Percentiles rank a stretch among this genome's conserved stretches.
These are phyloP conservation scores for Heliconius aoede DNA, from an alignment of 2,888 invertebrate species.

Conservation along the genomic window DNA sequence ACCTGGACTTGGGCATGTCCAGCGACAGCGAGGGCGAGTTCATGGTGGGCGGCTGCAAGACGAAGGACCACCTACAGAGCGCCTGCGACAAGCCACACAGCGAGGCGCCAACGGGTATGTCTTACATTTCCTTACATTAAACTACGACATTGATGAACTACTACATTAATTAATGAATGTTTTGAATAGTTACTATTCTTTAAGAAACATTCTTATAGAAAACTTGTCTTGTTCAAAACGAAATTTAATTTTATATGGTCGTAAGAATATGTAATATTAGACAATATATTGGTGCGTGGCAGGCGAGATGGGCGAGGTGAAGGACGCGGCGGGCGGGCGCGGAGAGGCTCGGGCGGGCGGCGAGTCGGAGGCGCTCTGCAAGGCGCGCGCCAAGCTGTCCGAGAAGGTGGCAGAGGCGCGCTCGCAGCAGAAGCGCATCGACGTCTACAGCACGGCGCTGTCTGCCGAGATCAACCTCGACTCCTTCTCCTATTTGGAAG, in stretches of 20 bases:
- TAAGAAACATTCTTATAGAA: not conserved
- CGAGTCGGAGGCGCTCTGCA: slow-evolving; percentile 72
- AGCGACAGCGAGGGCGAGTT: slow-evolving; percentile 79
- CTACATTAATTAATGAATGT: not conserved
- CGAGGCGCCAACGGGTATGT: slow-evolving; percentile 70
- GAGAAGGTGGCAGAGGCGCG: slow-evolving; percentile 75
- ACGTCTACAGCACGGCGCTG: slow-evolving; percentile 82
- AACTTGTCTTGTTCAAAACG: not conserved
- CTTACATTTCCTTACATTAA: slow-evolving; percentile 38
- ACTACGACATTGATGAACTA: not conserved
- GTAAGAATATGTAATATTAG: not conserved
- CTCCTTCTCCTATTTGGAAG: slow-evolving; percentile 80
- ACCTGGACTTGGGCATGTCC: slow-evolving; percentile 79
- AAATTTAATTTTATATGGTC: not conserved
- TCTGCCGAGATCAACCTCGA: slow-evolving; percentile 81
- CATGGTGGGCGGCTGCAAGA: slow-evolving; percentile 66
- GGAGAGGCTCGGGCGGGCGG: slow-evolving; percentile 66
- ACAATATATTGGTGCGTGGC: not conserved
- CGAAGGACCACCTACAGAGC: slow-evolving; percentile 61
- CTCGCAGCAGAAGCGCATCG: slow-evolving; percentile 76
- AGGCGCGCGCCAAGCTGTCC: slow-evolving; percentile 74
- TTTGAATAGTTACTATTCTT: not conserved
- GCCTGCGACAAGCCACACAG: slow-evolving; percentile 66
- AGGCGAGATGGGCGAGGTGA: slow-evolving; percentile 46
- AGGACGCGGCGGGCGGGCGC: slow-evolving; percentile 77